Conservation (phyloP, 2,113 vertebrate genomes). For the Cettia cetti region DNA sequence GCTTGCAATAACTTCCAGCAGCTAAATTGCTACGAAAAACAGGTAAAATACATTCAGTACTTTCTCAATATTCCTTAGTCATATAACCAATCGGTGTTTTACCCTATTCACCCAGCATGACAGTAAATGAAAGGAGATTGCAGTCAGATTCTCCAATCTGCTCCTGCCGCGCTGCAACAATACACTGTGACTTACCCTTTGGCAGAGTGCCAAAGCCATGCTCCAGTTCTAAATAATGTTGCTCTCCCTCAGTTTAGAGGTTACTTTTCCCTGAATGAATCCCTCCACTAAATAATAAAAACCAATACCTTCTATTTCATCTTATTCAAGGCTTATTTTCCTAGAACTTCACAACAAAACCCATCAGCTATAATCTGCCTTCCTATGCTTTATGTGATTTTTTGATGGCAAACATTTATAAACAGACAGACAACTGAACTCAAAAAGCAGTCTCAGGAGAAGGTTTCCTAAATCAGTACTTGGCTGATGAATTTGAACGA, state of each 20-base stretch:
- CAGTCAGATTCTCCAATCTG: neutral
- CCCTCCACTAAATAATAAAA: neutral
- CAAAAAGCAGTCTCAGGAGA: neutral
- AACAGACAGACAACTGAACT: neutral
- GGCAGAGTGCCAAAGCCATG: neutral
- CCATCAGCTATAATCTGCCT: neutral
- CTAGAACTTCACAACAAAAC: neutral
- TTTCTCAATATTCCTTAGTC: neutral
- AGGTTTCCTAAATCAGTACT: neutral
- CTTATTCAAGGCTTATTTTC: neutral
- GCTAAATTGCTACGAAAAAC: constrained; percentile 32
- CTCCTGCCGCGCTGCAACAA: neutral
- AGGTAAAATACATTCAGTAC: neutral
- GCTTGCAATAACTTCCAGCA: constrained; percentile 1
- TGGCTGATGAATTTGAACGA: neutral
- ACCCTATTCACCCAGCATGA: neutral
- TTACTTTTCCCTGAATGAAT: neutral
- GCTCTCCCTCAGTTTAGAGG: neutral
- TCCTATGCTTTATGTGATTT: neutral
- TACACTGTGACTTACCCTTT: fast-evolving
- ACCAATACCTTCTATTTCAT: neutral
- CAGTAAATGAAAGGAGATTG: neutral
- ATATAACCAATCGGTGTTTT: neutral
- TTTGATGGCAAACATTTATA: neutral
- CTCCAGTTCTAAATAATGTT: neutral